A percentile compares a stretch with the other conserved stretches of the same genome.
Evolutionary conservation across 1,140 invertebrate species (phyloP).

Genomic region (Brachionus asplanchnoidis): DNA sequence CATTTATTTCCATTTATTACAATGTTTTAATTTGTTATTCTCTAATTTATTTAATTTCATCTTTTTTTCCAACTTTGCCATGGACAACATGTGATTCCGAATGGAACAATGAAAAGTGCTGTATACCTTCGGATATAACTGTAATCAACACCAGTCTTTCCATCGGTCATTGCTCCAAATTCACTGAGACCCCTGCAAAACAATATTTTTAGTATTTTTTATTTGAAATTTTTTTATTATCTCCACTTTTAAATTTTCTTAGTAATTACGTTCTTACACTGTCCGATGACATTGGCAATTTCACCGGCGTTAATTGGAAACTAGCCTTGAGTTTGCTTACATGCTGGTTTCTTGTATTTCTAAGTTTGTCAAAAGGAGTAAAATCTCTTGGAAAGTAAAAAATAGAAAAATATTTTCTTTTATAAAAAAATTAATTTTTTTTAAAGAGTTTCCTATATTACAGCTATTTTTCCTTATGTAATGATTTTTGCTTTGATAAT

Average conservation of each 20-base stretch:
- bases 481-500: slow-evolving; percentile 40
- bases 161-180: background rate
- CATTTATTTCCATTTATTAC: slow-evolving; percentile 43
- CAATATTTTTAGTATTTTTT: slow-evolving; percentile 30
- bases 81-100: slow-evolving; percentile 64
- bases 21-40: slow-evolving; percentile 40
- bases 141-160: background rate
- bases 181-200: background rate
- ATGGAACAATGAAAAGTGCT: slow-evolving; percentile 42
- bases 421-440: slow-evolving; percentile 68
- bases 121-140: background rate
- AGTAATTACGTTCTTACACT: slow-evolving; percentile 34
- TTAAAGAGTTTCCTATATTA: slow-evolving; percentile 33
- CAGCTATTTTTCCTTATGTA: slow-evolving; percentile 41
- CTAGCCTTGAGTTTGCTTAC: slow-evolving; percentile 48
- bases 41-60: slow-evolving; percentile 47
- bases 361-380: slow-evolving; percentile 51
- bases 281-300: slow-evolving; percentile 21
- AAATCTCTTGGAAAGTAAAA: slow-evolving; percentile 60
- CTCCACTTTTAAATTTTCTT: slow-evolving; percentile 23
- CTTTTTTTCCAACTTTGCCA: slow-evolving; percentile 63
- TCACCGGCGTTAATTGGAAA: slow-evolving; percentile 36
- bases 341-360: slow-evolving; percentile 53
- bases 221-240: background rate
- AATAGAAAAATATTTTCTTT: slow-evolving; percentile 72